Base-by-base conservation (phyloP, 1,140 invertebrate genomes). In the Zaprionus davidi region DNA sequence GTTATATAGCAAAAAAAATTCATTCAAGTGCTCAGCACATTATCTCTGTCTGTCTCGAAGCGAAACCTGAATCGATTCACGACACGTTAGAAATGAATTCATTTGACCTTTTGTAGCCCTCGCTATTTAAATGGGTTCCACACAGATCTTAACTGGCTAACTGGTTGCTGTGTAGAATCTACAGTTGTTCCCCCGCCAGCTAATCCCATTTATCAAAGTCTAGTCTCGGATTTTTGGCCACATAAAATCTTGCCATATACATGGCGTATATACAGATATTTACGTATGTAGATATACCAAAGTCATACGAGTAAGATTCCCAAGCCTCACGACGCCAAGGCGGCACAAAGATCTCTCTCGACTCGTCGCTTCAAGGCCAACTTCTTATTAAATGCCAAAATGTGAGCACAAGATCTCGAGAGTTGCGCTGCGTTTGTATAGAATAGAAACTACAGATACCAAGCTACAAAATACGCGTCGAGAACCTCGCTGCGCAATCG, bases 321-420 rank as follows among this genome's bases (percentile, higher is more conserved):
- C 65, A 53, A 66, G 63, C 34, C 60, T 51, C 36, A 15, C 36
- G 36, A 38, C 36, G 36, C 36, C 36, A 38, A 38, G 13, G 41
- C 41, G 41, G 15, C 51, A 56, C 49, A 36, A 36, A 53, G 51
- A 34, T 56, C 51, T 55, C 53, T 55, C 68, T 20, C 56, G 69
- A 81, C 74, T 83, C 69, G 84, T 79, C 65, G 85, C 85, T 76
- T 81, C 84, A 88, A 88, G 84, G 84, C 85, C 78, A 88, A 88
- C 84, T 90, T 88, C 84, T 88, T 90, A 76, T 84, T 88, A 88
- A 88, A 88, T 88, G 84, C 85, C 84, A 88, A 88, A 78, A 81
- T 84, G 85, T 79, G 74, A 81, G 78, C 74, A 62, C 74, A 62
- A 68, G 59, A 7, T n/a, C 31, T 34, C 9, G 41, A n/a, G n/a